These are phyloP conservation scores for Nasalis larvatus DNA, from an alignment of 2,113 vertebrate species.

Conservation along the genomic window DNA sequence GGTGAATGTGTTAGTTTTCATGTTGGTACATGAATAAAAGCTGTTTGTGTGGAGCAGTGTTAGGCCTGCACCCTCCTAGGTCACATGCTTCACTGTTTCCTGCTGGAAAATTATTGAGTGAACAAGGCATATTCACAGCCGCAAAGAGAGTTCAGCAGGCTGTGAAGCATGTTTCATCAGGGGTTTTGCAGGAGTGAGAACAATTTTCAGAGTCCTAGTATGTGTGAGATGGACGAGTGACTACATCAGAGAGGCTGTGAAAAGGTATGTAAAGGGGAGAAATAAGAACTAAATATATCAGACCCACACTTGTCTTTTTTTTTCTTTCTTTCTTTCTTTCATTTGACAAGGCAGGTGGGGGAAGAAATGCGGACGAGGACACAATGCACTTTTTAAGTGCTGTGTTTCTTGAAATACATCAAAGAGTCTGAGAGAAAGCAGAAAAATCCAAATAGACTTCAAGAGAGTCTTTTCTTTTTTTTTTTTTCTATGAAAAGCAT, in stretches of 20 bases:
- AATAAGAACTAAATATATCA: constrained; percentile 67
- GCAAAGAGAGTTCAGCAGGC: constrained; percentile 46
- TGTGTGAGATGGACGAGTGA: constrained; percentile 66
- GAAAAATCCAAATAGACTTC: constrained; percentile 51
- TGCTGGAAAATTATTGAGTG: constrained; percentile 47
- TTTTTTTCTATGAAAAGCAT: constrained; percentile 27
- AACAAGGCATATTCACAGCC: constrained; percentile 41
- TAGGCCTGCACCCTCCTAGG: not conserved
- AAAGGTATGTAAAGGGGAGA: constrained; percentile 41
- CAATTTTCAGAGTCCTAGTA: constrained; percentile 67
- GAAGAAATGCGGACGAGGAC: not conserved
- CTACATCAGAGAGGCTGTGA: constrained; percentile 64
- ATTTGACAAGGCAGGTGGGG: not conserved
- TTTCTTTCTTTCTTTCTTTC: not conserved
- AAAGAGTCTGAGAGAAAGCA: constrained; percentile 54
- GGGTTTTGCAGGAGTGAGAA: constrained; percentile 63
- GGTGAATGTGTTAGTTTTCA: not conserved
- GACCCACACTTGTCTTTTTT: not conserved
- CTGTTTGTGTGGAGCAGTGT: not conserved
- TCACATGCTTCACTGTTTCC: constrained; percentile 14
- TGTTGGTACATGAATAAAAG: not conserved
- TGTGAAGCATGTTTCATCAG: constrained; percentile 46
- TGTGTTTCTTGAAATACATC: constrained; percentile 53
- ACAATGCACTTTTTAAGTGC: constrained; percentile 50
- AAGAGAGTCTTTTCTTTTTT: constrained; percentile 8